These are phyloP conservation scores for Opisthocomus hoazin DNA, from an alignment of 2,113 vertebrate genomes.

Conservation along the genomic window DNA sequence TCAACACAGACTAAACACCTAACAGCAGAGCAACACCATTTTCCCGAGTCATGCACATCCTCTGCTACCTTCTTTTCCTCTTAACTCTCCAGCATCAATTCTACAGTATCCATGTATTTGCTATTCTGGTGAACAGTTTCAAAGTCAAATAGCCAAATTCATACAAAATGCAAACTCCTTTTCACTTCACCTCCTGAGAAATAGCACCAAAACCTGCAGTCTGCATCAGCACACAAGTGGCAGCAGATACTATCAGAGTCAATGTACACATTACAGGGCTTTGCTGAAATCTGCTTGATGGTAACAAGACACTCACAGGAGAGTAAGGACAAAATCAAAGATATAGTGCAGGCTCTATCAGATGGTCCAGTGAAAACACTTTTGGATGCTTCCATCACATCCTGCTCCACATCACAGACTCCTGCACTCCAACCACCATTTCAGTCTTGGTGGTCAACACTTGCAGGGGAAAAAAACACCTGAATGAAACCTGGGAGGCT, in stretches of 20 bases:
- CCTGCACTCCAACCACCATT: background rate
- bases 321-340: background rate
- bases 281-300: background rate
- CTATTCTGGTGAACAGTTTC: background rate
- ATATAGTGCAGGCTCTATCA: background rate
- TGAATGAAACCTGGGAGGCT: background rate
- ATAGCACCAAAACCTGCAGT: background rate
- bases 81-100: background rate
- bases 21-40: background rate
- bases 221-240: background rate
- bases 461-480: background rate
- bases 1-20: background rate
- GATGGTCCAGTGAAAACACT: background rate
- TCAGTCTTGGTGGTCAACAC: background rate
- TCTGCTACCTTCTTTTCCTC: background rate
- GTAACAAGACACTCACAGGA: background rate
- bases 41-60: background rate
- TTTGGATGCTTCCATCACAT: background rate
- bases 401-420: background rate
- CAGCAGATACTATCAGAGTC: background rate
- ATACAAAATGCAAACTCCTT: background rate
- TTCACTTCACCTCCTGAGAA: background rate
- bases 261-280: background rate
- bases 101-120: background rate
- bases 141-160: background rate